Evolutionary conservation across 1,140 invertebrate genomes (phyloP), one percentile per base, ranked within the genome.

Genomic region (Agrypnia vestita): DNA sequence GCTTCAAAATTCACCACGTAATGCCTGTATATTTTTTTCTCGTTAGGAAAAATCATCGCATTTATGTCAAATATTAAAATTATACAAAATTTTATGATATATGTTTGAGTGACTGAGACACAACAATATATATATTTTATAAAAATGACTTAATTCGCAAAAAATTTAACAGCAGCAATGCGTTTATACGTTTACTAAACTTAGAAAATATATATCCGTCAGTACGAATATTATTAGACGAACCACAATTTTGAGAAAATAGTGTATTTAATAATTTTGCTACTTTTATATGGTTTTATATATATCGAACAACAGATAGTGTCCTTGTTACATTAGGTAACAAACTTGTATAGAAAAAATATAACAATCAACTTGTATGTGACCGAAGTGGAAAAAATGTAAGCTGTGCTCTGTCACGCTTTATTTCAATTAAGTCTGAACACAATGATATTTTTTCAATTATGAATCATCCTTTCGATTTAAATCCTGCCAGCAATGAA

Each of bases 231-330:
- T 35, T 25, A 35, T 64, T 64, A 64, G 19, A 25, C 25, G 13
- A 17, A 35, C 25, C 19, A 64, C 19, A 64, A 64, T 3, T 64
- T 43, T 25, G 61, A 64, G 25, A 35, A 64, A 35, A 43, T 64
- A 35, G 19, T 43, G 61, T 64, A n/a, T 64, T 17, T 19, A 46
- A 69, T 69, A 69, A 69, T 44, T 69, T 69, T 69, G 64, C 64
- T 69, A 69, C 64, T 69, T 69, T 69, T 69, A 69, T 69, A 69
- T 69, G 64, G 64, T 69, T 69, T 69, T 69, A 69, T 64, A 64
- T 64, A 35, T 35, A 35, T 35, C 25, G 25, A 35, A 35, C 25
- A 6, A 35, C 25, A 35, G 1, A 35, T 35, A 35, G 25, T 35
- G 6, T 6, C 25, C 25, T 35, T 35, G 25, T 35, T 35, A 35